These are phyloP conservation scores for Heliconius erato DNA, from an alignment of 2,888 invertebrate genomes.

Conservation along the genomic window DNA sequence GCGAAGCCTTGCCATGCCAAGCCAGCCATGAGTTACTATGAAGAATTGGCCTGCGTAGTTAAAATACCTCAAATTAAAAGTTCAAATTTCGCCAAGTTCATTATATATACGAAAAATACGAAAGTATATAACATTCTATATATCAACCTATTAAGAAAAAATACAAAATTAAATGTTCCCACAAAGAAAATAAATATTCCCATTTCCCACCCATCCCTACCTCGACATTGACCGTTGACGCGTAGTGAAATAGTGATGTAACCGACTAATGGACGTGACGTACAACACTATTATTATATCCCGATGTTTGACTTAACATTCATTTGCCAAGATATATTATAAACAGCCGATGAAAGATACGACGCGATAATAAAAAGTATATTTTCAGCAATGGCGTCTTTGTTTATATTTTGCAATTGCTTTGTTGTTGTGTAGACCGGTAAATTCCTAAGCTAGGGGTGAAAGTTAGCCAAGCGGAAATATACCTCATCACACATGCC, in stretches of 20 bases:
- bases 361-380: conserved; percentile 14
- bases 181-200: not conserved
- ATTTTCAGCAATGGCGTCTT: conserved; percentile 13
- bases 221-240: conserved; percentile 41
- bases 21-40: too few relatives aligned
- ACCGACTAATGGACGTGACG: conserved; percentile 40
- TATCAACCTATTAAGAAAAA: not conserved
- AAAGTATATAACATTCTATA: too few relatives aligned
- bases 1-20: too few relatives aligned
- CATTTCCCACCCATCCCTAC: not conserved
- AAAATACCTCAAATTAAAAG: too few relatives aligned
- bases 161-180: not conserved
- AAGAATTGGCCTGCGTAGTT: too few relatives aligned
- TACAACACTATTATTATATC: conserved; percentile 34
- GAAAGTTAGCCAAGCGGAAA: too few relatives aligned
- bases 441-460: not conserved
- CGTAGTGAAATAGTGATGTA: conserved; percentile 38
- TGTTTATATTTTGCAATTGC: not conserved
- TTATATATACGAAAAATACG: too few relatives aligned
- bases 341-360: conserved; percentile 17
- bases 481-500: too few relatives aligned
- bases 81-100: too few relatives aligned
- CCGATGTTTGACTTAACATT: conserved; percentile 31
- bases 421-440: not conserved
- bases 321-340: conserved; percentile 36